Evolutionary conservation across 2,113 vertebrate genomes (phyloP).

Genomic region (Bolborhynchus lineola): DNA sequence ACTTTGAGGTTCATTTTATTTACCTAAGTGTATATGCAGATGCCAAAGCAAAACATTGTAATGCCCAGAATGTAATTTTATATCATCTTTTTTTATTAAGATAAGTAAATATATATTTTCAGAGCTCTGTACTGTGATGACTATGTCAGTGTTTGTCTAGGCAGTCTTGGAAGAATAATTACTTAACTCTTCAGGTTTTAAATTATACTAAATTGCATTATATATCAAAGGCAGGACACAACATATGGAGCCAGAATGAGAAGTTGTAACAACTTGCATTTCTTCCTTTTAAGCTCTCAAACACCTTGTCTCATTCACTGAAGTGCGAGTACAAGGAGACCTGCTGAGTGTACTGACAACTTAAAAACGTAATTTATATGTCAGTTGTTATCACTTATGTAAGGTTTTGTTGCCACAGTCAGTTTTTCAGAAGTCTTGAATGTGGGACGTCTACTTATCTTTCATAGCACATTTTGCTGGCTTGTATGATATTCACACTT

Average conservation of each 20-base stretch:
- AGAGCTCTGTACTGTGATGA: neutral
- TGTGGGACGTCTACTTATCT: neutral
- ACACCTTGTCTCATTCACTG: neutral
- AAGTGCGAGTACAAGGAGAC: neutral
- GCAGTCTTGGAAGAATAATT: constrained; percentile 7
- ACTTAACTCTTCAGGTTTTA: constrained; percentile 3
- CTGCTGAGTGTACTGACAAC: neutral
- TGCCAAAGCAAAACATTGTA: neutral
- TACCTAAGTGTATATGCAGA: neutral
- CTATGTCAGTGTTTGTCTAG: constrained; percentile 37
- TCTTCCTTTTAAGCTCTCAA: constrained; percentile 22
- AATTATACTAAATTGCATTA: constrained; percentile 6
- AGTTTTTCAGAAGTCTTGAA: neutral
- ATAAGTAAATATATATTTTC: neutral
- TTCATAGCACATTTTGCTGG: neutral
- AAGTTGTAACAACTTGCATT: neutral
- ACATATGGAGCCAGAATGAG: neutral
- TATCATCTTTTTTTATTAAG: neutral
- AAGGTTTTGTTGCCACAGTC: neutral
- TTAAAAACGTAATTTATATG: neutral
- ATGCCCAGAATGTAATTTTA: neutral
- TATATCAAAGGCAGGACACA: neutral
- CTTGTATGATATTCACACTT: neutral
- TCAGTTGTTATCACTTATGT: neutral
- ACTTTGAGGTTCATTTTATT: neutral